Percentiles rank a stretch among this genome's conserved stretches.
Evolutionary conservation across 2,888 invertebrate species (phyloP).

Genomic region (Pseudococcus jackbeardsleyi): DNA sequence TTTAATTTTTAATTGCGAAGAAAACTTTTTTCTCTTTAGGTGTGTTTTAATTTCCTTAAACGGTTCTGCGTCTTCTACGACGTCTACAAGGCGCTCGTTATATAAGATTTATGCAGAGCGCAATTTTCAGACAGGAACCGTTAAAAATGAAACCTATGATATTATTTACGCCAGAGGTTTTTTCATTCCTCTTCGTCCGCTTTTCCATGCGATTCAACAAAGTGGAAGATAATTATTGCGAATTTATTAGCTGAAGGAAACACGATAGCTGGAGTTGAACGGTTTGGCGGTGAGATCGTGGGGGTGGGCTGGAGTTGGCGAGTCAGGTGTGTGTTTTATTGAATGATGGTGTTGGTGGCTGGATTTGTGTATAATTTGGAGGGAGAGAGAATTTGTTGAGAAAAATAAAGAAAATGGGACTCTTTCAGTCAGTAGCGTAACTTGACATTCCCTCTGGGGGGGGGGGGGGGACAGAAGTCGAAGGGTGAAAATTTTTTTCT

Average conservation of each 20-base stretch:
- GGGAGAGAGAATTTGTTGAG: too few species aligned
- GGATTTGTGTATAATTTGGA: too few species aligned
- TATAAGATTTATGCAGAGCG: conserved; percentile 50
- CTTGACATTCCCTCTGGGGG: too few species aligned
- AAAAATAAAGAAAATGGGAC: too few species aligned
- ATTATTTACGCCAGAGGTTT: conserved; percentile 24
- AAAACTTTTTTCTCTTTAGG: conserved; percentile 63
- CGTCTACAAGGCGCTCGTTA: conserved; percentile 52
- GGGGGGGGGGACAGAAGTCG: too few species aligned
- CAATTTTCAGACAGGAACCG: conserved; percentile 54
- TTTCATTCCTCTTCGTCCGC: not conserved
- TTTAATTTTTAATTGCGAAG: conserved; percentile 64
- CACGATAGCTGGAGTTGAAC: not conserved
- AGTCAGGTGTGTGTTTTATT: not conserved
- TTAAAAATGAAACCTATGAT: conserved; percentile 45
- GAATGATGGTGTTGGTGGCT: too few species aligned
- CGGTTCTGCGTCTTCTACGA: conserved; percentile 32
- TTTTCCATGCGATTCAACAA: not conserved
- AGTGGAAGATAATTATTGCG: conserved; percentile 46
- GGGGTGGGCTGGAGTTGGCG: not conserved
- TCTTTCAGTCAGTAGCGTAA: too few species aligned
- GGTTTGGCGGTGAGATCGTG: not conserved
- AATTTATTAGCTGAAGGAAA: conserved; percentile 16
- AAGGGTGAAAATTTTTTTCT: too few species aligned
- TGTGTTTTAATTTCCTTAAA: conserved; percentile 62